phyloP scores from a whole-genome alignment of 1,140 invertebrate species.

The Halesus radiatus region DNA sequence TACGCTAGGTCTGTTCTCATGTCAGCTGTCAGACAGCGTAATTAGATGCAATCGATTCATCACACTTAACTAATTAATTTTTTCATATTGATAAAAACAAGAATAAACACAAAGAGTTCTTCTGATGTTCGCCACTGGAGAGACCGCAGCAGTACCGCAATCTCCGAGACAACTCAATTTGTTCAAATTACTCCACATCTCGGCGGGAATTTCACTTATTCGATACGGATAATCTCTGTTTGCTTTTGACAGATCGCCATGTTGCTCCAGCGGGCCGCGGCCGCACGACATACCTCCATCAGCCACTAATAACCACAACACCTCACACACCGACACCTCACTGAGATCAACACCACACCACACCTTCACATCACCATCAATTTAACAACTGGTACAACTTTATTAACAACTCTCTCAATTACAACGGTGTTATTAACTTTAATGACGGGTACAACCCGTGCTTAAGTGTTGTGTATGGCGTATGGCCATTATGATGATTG shows the following conservation, averaged over 20 bases:
- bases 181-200: slow-evolving; percentile 44
- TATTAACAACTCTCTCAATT: not conserved
- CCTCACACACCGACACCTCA: too few relatives aligned
- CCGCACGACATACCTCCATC: too few relatives aligned
- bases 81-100: too few relatives aligned
- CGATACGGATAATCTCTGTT: slow-evolving; percentile 50
- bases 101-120: not conserved
- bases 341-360: not conserved
- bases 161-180: slow-evolving; percentile 42
- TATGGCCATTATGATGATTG: not conserved
- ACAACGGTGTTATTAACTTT: not conserved
- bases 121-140: slow-evolving; percentile 1
- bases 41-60: too few relatives aligned
- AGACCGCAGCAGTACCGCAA: not conserved
- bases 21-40: too few relatives aligned
- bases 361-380: not conserved
- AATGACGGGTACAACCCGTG: not conserved
- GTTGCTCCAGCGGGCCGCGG: not conserved
- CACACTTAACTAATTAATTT: too few relatives aligned
- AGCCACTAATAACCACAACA: too few relatives aligned
- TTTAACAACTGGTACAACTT: not conserved
- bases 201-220: slow-evolving; percentile 47
- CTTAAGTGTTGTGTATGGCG: not conserved
- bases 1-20: too few relatives aligned
- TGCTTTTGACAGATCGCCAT: slow-evolving; percentile 35